phyloP scores from a whole-genome alignment of 2,888 invertebrate genomes.

The Brachypterus glaber region DNA sequence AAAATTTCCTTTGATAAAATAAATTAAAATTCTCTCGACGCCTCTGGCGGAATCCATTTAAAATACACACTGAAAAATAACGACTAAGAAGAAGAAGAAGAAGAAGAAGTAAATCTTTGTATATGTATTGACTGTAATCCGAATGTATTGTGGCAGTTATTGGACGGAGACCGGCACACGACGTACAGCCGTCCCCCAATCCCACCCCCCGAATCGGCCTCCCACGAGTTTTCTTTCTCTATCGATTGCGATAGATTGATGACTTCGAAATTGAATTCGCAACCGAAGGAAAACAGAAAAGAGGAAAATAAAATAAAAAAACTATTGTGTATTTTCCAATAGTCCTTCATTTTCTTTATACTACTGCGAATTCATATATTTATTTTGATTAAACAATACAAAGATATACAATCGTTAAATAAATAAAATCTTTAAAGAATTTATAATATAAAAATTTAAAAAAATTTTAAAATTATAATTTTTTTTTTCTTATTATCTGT shows the following conservation, averaged over 20 bases:
- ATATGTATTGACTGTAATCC: slow-evolving; percentile 23
- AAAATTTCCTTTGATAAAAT: too few species aligned
- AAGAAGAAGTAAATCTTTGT: slow-evolving; percentile 20
- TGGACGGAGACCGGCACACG: slow-evolving; percentile 20
- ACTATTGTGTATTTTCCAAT: too few species aligned
- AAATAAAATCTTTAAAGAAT: too few species aligned
- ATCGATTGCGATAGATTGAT: slow-evolving; percentile 19
- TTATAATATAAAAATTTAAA: too few species aligned
- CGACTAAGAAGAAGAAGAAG: background rate
- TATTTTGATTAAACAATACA: too few species aligned
- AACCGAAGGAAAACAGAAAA: background rate
- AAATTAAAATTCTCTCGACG: too few species aligned
- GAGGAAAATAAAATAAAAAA: too few species aligned
- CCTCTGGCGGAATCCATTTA: background rate
- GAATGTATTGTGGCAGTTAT: slow-evolving; percentile 24
- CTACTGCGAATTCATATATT: too few species aligned
- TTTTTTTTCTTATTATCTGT: too few species aligned
- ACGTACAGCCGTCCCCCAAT: slow-evolving; percentile 15
- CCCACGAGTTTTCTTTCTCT: slow-evolving; percentile 8
- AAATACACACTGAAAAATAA: background rate
- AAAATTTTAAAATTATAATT: too few species aligned
- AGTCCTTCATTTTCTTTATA: too few species aligned
- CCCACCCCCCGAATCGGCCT: slow-evolving; percentile 18
- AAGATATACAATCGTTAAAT: too few species aligned
- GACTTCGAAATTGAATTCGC: slow-evolving; percentile 4